phyloP scores from a whole-genome alignment of 1,140 invertebrate species.

The Rhagoletis zephyria region DNA sequence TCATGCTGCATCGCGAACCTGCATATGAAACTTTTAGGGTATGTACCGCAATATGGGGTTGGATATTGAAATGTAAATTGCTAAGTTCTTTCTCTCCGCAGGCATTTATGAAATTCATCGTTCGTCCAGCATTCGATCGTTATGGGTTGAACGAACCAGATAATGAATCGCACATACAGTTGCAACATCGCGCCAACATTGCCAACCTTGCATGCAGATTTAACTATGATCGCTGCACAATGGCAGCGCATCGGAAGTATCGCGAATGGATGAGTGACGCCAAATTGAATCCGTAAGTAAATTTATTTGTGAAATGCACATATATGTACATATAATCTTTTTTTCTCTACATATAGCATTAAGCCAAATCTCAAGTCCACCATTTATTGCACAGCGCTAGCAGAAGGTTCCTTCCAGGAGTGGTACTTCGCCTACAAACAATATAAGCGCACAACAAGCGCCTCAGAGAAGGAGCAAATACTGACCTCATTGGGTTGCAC shows the following conservation, averaged over 20 bases:
- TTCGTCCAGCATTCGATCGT: conserved; percentile 67
- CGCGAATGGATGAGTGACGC: conserved; percentile 73
- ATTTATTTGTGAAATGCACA: not conserved
- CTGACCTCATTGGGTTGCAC: conserved; percentile 77
- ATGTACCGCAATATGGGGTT: conserved; percentile 2
- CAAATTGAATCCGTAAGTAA: conserved; percentile 65
- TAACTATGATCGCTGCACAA: conserved; percentile 73
- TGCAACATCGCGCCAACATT: conserved; percentile 74
- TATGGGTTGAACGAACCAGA: conserved; percentile 70
- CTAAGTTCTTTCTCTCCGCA: conserved; percentile 56
- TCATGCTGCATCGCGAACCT: conserved; percentile 69
- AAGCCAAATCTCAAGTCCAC: conserved; percentile 73
- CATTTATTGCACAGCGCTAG: conserved; percentile 77
- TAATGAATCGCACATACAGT: conserved; percentile 73
- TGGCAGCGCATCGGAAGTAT: conserved; percentile 71
- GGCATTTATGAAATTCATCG: conserved; percentile 71
- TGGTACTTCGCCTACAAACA: conserved; percentile 76
- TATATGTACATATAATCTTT: not conserved
- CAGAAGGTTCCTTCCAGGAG: conserved; percentile 74
- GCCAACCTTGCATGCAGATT: conserved; percentile 75
- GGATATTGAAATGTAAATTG: not conserved
- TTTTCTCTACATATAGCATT: conserved; percentile 67
- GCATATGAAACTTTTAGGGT: conserved; percentile 72
- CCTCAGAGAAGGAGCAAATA: conserved; percentile 78
- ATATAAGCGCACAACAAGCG: conserved; percentile 75